A percentile compares a stretch with the other conserved stretches of the same genome.
phyloP scores from a whole-genome alignment of 2,113 vertebrate genomes.

The Anthoscopus minutus region DNA sequence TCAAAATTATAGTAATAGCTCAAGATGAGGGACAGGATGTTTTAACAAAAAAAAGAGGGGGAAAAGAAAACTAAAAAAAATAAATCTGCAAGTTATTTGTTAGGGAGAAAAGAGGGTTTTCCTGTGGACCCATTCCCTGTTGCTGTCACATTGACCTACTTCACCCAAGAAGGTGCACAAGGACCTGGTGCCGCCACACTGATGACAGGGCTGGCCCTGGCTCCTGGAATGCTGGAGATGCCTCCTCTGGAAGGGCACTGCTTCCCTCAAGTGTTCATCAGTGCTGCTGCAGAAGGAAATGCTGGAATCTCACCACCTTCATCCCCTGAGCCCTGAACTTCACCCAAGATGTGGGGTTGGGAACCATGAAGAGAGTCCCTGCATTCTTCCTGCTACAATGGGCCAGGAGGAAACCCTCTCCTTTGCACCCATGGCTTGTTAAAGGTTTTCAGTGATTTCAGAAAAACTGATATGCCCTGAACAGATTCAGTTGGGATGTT shows the following conservation, averaged over 20 bases:
- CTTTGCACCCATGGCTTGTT: not conserved
- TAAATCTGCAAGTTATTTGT: not conserved
- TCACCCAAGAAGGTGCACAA: not conserved
- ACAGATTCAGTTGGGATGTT: not conserved
- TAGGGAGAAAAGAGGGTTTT: not conserved
- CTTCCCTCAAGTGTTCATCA: not conserved
- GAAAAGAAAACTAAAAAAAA: too few relatives aligned
- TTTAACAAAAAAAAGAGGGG: not conserved
- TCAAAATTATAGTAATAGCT: not conserved
- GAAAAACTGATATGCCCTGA: not conserved
- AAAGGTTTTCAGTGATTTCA: not conserved
- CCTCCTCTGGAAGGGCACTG: not conserved
- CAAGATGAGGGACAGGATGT: not conserved
- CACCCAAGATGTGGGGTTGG: fast-evolving
- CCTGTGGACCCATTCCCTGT: fast-evolving
- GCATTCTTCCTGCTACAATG: not conserved
- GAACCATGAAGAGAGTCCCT: not conserved
- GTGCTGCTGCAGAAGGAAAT: not conserved
- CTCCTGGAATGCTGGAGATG: not conserved
- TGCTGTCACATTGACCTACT: not conserved
- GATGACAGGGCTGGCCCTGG: not conserved
- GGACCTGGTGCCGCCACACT: fast-evolving
- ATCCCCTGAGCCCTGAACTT: not conserved
- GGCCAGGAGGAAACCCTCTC: not conserved
- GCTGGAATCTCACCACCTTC: not conserved